These are phyloP conservation scores for Cephus sareptanus DNA, from an alignment of 2,888 invertebrate species.

Conservation along the genomic window DNA sequence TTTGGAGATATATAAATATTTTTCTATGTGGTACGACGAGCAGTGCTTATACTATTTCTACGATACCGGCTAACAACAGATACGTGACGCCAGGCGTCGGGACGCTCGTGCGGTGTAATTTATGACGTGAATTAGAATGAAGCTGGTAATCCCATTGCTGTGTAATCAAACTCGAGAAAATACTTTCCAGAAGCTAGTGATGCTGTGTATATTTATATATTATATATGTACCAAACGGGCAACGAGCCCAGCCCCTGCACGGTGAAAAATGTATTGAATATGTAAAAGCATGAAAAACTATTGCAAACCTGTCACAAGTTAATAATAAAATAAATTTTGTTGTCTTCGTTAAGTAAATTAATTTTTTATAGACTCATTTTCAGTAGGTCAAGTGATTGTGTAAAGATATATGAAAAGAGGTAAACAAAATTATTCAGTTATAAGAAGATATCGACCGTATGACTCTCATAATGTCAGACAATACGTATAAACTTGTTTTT, in stretches of 20 bases:
- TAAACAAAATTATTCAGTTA: neutral
- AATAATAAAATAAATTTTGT: no score
- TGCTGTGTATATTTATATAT: neutral
- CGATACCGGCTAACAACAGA: neutral
- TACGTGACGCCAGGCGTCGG: neutral
- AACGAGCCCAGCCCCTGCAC: no score
- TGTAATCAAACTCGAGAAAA: slow-evolving; percentile 32
- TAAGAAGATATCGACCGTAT: neutral
- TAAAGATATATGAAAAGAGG: neutral
- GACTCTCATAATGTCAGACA: neutral
- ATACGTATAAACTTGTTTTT: neutral
- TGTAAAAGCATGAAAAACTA: no score
- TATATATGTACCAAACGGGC: no score
- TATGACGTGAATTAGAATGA: slow-evolving; percentile 34
- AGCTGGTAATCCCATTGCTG: slow-evolving; percentile 15
- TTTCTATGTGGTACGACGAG: neutral
- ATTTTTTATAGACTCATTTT: no score
- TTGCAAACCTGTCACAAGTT: no score
- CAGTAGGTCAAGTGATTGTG: neutral
- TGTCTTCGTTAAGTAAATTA: no score
- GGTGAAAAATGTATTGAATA: no score
- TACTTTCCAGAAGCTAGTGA: slow-evolving; percentile 23
- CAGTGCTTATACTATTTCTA: neutral
- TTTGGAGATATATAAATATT: no score
- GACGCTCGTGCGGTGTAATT: slow-evolving; percentile 17